phyloP scores from a whole-genome alignment of 2,888 invertebrate genomes.

The Chelonus formosanus region DNA sequence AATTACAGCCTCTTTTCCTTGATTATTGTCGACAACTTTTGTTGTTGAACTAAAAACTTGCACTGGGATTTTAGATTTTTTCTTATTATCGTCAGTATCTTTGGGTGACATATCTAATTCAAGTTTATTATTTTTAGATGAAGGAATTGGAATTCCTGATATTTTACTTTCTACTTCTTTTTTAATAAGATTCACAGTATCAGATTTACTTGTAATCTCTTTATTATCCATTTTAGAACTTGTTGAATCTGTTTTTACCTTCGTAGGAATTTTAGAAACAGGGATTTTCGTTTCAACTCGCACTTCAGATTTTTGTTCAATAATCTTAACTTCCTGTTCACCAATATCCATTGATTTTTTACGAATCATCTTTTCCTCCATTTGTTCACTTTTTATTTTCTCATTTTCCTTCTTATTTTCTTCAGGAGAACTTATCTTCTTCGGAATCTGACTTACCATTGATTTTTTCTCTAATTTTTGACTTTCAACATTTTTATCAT shows the following conservation, averaged over 20 bases:
- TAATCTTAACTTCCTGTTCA: constrained; percentile 5
- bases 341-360: background rate
- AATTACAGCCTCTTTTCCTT: background rate
- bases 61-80: constrained; percentile 34
- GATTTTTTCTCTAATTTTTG: constrained; percentile 16
- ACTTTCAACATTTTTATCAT: constrained; percentile 30
- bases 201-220: constrained; percentile 25
- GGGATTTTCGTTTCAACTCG: constrained; percentile 10
- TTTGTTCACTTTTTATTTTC: constrained; percentile 1
- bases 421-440: background rate
- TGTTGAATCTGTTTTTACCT: constrained; percentile 15
- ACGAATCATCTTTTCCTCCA: too few relatives aligned
- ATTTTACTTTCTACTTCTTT: constrained; percentile 43
- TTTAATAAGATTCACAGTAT: constrained; percentile 29
- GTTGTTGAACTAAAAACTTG: constrained; percentile 16
- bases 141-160: constrained; percentile 55
- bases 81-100: constrained; percentile 34
- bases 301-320: constrained; percentile 5
- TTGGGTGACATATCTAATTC: constrained; percentile 25
- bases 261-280: constrained; percentile 40
- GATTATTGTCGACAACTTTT: background rate
- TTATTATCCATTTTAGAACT: constrained; percentile 10
- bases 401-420: constrained; percentile 26
- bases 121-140: constrained; percentile 52
- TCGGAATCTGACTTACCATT: background rate